Evolutionary conservation across 2,797 vertebrate genomes (phyloP), one percentile per base, ranked within the genome.

Genomic region (Zonotrichia albicollis): DNA sequence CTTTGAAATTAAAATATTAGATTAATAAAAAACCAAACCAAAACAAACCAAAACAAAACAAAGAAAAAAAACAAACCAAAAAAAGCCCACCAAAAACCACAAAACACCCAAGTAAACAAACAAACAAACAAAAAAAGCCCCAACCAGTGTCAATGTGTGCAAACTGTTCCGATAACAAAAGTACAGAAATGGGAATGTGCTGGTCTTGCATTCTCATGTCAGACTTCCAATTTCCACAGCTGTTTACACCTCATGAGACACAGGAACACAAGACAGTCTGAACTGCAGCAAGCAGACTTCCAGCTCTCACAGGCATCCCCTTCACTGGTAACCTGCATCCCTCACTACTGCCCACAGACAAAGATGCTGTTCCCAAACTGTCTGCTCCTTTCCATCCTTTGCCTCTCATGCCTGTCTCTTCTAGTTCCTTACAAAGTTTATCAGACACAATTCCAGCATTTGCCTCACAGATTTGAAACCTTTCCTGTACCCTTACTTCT

Each of bases 391-490:
- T 45, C 64, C 38, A 50, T 16, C n/a, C 60, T 50, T 40, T 38
- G 8, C 45, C 57, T 75, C 29, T 45, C 26, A 18, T 30, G 19
- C 23, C 64, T 42, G 21, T 54, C 51, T 46, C 9, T 71, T 72
- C 34, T 6, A 54, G 9, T 5, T 76, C 42, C n/a, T 62, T 32
- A 45, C 20, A 58, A 36, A 55, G 16, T 22, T 82, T 58, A 53
- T 38, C 27, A 54, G 34, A 82, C 4, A 25, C 0, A 0, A 34
- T 23, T 86, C 18, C 10, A 20, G 12, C 6, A 7, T n/a, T 62
- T 76, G 23, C 55, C 22, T 46, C 8, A 8, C 0, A 20, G 5
- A 23, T 54, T 65, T 65, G n/a, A 62, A 83, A 72, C 58, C 16
- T 46, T 30, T 38, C 4, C n/a, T 34, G 9, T 20, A 53, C 11